Evolutionary conservation across 2,888 invertebrate species (phyloP).

Genomic region (Serrognathus titanus): DNA sequence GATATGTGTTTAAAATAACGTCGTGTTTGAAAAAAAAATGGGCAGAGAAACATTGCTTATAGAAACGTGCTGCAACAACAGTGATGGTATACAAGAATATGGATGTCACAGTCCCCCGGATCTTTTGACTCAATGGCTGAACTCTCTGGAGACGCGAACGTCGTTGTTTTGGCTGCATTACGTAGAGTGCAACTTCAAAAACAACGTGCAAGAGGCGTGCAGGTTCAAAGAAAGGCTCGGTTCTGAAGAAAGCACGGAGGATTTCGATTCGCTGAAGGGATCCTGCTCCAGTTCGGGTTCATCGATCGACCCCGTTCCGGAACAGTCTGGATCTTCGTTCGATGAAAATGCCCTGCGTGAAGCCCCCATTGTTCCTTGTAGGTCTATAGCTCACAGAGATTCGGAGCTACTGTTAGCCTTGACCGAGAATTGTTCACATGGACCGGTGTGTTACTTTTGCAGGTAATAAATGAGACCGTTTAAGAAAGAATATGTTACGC

Average conservation of each 20-base stretch:
- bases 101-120: constrained; percentile 21
- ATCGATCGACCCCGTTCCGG: constrained; percentile 2
- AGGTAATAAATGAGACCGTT: constrained; percentile 37
- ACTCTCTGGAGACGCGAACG: constrained; percentile 42
- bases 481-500: too few species aligned
- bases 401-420: constrained; percentile 47
- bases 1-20: constrained; percentile 14
- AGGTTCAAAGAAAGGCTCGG: constrained; percentile 15
- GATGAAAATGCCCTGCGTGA: constrained; percentile 11
- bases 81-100: constrained; percentile 11
- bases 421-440: constrained; percentile 46
- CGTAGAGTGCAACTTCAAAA: constrained; percentile 31
- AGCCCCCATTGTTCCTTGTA: constrained; percentile 35
- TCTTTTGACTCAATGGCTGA: constrained; percentile 42
- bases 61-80: constrained; percentile 26
- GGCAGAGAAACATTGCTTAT: constrained; percentile 31
- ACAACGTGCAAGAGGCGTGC: constrained; percentile 17
- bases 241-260: constrained; percentile 15
- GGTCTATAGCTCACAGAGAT: constrained; percentile 49
- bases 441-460: constrained; percentile 50
- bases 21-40: constrained; percentile 25
- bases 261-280: constrained; percentile 12
- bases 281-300: constrained; percentile 10
- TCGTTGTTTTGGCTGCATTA: constrained; percentile 45
- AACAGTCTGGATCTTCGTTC: background rate